Evolutionary conservation across 2,888 invertebrate genomes (phyloP).

Genomic region (Alsophila aescularia): DNA sequence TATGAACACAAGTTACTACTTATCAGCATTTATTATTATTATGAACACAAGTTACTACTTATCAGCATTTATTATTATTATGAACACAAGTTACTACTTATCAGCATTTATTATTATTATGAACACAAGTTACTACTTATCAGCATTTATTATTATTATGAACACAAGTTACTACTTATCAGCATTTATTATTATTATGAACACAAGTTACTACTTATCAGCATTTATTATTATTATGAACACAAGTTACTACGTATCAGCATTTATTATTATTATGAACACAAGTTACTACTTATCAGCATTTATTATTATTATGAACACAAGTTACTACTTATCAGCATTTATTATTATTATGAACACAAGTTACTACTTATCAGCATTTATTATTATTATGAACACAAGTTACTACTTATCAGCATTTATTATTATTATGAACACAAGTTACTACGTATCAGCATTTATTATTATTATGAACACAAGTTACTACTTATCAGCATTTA

Average conservation of each 20-base stretch:
- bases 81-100: neutral
- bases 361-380: no score
- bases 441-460: no score
- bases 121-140: neutral
- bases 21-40: constrained; percentile 12
- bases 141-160: constrained; percentile 9
- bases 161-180: neutral
- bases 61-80: constrained; percentile 11
- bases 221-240: constrained; percentile 8
- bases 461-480: constrained; percentile 3
- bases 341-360: constrained; percentile 5
- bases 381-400: constrained; percentile 5
- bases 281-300: no score
- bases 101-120: constrained; percentile 10
- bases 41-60: neutral
- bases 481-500: no score
- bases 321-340: no score
- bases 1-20: neutral
- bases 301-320: constrained; percentile 7
- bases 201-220: neutral
- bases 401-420: no score
- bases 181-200: constrained; percentile 9
- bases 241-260: no score
- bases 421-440: constrained; percentile 4
- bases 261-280: constrained; percentile 7